Conservation (phyloP, 2,888 invertebrate species). For the Homarus gammarus region DNA sequence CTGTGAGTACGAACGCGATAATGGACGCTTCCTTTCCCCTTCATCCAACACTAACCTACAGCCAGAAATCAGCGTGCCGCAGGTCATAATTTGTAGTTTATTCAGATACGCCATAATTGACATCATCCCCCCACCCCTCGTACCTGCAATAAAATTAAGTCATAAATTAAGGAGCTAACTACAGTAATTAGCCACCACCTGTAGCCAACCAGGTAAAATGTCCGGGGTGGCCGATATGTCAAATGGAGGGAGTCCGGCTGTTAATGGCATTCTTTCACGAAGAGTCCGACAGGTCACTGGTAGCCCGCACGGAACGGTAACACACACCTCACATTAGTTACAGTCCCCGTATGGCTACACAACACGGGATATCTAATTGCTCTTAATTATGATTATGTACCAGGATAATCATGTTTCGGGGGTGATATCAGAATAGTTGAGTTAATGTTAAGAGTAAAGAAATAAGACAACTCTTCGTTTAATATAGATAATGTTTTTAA, state of each 20-base stretch:
- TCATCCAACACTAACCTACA: background rate
- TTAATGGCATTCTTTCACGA: background rate
- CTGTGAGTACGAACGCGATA: background rate
- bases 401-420: background rate
- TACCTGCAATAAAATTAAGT: conserved; percentile 18
- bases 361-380: conserved; percentile 1
- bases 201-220: background rate
- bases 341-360: background rate
- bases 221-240: background rate
- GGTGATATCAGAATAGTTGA: background rate
- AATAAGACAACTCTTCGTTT: too few species aligned
- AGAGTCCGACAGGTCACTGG: background rate
- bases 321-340: background rate
- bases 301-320: background rate
- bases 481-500: too few species aligned
- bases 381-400: background rate
- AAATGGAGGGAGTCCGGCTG: background rate
- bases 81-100: background rate
- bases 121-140: conserved; percentile 15
- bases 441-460: too few species aligned
- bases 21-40: background rate
- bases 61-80: background rate
- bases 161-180: conserved; percentile 35
- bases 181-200: conserved; percentile 34
- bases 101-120: background rate